Percentiles rank a stretch among this genome's conserved stretches.
Conservation (phyloP, 1,140 invertebrate species). For the Scaptomyza pallida region DNA sequence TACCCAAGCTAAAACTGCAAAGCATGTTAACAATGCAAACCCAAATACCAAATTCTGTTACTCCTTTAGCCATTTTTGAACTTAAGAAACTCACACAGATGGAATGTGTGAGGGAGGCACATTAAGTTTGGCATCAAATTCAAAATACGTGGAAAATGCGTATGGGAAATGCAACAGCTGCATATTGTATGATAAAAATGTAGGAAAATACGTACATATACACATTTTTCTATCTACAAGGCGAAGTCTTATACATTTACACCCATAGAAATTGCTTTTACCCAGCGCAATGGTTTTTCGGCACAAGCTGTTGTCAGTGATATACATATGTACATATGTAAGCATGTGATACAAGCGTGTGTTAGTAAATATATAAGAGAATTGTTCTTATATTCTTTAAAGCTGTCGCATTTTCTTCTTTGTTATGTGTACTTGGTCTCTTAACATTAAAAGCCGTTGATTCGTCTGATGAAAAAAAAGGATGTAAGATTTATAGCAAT, state of each 20-base stretch:
- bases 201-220: constrained; percentile 30
- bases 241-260: not conserved
- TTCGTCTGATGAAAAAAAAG: constrained; percentile 4
- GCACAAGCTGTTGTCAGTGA: constrained; percentile 50
- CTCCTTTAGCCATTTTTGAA: constrained; percentile 39
- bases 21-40: constrained; percentile 46
- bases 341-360: too few relatives aligned
- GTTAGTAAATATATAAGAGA: too few relatives aligned
- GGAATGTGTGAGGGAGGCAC: not conserved
- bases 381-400: not conserved
- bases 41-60: constrained; percentile 20
- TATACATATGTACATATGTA: constrained; percentile 26
- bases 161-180: constrained; percentile 71
- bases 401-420: not conserved
- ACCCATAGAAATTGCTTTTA: constrained; percentile 29
- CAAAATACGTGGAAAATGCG: constrained; percentile 55
- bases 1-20: constrained; percentile 22
- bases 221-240: not conserved
- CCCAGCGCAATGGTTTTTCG: constrained; percentile 53
- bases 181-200: constrained; percentile 73
- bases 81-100: constrained; percentile 25
- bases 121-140: constrained; percentile 60
- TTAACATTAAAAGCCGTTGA: constrained; percentile 14
- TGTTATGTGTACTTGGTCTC: too few relatives aligned
- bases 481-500: constrained; percentile 44